These are phyloP conservation scores for Oryzias melastigma DNA, from an alignment of 2,113 vertebrate species.

Conservation along the genomic window DNA sequence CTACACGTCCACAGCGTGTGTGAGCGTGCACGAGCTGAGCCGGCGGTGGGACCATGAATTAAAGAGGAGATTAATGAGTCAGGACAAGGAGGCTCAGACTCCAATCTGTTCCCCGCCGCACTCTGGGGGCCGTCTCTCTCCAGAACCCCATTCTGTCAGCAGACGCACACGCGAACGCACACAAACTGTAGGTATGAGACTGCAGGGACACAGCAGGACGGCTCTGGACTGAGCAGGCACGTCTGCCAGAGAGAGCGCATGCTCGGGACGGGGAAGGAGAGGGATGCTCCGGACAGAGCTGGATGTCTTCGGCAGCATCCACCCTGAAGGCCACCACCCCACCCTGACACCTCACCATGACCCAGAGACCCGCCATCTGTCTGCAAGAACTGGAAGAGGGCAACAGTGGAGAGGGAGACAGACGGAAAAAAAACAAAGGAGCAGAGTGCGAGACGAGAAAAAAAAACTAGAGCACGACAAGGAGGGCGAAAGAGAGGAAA, in stretches of 20 bases:
- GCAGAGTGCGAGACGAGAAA: background rate
- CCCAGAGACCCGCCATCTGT: slow-evolving; percentile 57
- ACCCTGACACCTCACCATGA: slow-evolving; percentile 41
- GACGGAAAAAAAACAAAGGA: slow-evolving; percentile 6
- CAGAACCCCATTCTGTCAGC: slow-evolving; percentile 70
- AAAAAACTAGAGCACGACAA: slow-evolving; percentile 31
- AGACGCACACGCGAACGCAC: slow-evolving; percentile 17
- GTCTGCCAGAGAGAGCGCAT: slow-evolving; percentile 22
- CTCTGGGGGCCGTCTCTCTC: slow-evolving; percentile 49
- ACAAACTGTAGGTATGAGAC: background rate
- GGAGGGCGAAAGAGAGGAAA: background rate
- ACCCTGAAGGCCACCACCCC: slow-evolving; percentile 31
- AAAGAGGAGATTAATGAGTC: slow-evolving; percentile 79
- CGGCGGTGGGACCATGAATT: slow-evolving; percentile 68
- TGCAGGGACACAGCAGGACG: slow-evolving; percentile 23
- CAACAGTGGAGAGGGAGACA: slow-evolving; percentile 1
- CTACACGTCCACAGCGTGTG: slow-evolving; percentile 15
- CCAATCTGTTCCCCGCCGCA: slow-evolving; percentile 72
- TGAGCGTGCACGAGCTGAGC: slow-evolving; percentile 34
- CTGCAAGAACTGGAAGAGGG: slow-evolving; percentile 17
- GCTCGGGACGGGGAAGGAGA: slow-evolving; percentile 19
- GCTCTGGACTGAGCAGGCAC: slow-evolving; percentile 11
- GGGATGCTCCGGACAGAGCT: background rate
- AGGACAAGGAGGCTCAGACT: slow-evolving; percentile 71
- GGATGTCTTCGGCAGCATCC: slow-evolving; percentile 16